phyloP scores from a whole-genome alignment of 2,113 vertebrate species.

The Bubalus kerabau region DNA sequence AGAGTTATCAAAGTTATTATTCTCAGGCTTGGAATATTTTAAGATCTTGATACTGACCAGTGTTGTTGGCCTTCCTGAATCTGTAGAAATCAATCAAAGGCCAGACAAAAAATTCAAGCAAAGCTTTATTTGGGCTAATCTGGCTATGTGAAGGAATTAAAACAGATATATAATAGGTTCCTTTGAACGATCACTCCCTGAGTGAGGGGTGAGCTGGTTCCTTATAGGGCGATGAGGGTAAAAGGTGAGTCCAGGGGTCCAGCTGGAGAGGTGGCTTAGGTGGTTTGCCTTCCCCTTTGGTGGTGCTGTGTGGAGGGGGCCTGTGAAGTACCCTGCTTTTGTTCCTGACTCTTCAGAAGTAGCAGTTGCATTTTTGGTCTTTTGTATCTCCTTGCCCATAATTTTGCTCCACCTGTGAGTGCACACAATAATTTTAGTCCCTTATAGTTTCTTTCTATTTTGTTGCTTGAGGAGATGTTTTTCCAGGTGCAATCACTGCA shows the following conservation, averaged over 20 bases:
- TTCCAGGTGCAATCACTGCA: background rate
- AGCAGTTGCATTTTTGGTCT: background rate
- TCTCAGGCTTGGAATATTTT: background rate
- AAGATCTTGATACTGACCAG: background rate
- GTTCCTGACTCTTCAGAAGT: background rate
- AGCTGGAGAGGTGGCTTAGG: background rate
- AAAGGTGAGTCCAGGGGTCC: background rate
- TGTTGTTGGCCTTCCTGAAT: background rate
- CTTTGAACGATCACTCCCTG: fast-evolving
- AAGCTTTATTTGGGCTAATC: background rate
- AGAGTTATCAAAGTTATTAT: background rate
- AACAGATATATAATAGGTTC: background rate
- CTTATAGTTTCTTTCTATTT: background rate
- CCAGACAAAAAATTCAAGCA: background rate
- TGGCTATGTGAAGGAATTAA: background rate
- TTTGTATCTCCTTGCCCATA: background rate
- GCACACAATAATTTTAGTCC: background rate
- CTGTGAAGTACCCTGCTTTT: background rate
- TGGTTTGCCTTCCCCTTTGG: background rate
- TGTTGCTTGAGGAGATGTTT: background rate
- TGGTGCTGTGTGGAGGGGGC: background rate
- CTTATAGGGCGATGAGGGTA: background rate
- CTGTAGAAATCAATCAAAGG: background rate
- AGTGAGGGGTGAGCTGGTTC: background rate
- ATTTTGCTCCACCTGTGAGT: background rate